Evolutionary conservation across 2,113 vertebrate genomes (phyloP).

Genomic region (Kobus ellipsiprymnus): DNA sequence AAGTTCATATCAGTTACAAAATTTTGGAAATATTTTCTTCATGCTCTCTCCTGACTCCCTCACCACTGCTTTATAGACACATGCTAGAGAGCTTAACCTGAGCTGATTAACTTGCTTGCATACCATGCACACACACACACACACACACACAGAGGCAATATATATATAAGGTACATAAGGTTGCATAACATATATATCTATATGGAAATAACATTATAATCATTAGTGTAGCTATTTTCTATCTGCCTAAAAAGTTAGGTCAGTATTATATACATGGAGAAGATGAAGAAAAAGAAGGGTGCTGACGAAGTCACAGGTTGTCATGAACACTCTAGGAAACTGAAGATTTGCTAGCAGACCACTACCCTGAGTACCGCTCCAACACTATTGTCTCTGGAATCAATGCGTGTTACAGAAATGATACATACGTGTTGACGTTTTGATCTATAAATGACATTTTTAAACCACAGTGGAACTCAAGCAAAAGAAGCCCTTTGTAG

Average conservation of each 20-base stretch:
- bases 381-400: neutral
- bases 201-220: neutral
- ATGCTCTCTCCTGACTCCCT: neutral
- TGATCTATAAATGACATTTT: neutral
- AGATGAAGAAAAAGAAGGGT: neutral
- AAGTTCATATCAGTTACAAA: neutral
- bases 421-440: accelerated
- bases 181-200: neutral
- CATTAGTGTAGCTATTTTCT: neutral
- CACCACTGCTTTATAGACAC: neutral
- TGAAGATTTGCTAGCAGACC: neutral
- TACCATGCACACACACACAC: neutral
- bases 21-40: neutral
- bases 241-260: neutral
- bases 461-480: neutral
- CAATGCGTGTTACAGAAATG: accelerated
- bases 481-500: neutral
- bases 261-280: neutral
- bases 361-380: neutral
- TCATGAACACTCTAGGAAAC: neutral
- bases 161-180: neutral
- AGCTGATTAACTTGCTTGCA: neutral
- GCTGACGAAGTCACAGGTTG: neutral
- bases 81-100: neutral
- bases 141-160: neutral